Percentiles rank a stretch among this genome's conserved stretches.
Evolutionary conservation across 92 coral and sea anemone species (phyloP).

Genomic region (Virgularia gustaviana): DNA sequence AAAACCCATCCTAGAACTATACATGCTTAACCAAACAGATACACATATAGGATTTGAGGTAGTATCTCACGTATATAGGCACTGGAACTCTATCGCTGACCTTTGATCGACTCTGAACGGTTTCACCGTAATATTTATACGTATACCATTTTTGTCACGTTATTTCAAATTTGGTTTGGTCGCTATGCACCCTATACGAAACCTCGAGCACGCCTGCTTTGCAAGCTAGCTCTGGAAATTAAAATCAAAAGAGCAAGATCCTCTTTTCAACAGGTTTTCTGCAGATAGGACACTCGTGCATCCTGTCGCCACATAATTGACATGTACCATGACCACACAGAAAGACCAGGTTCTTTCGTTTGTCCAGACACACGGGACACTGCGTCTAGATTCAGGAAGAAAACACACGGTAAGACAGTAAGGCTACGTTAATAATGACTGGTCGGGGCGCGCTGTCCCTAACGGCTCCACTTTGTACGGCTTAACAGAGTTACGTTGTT

Average conservation of each 20-base stretch:
- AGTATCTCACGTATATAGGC: background rate
- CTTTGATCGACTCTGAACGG: too few relatives aligned
- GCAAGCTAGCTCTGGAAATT: background rate
- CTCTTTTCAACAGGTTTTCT: slow-evolving; percentile 90
- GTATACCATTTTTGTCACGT: too few relatives aligned
- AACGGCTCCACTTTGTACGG: background rate
- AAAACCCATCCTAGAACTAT: too few relatives aligned
- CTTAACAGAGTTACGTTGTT: background rate
- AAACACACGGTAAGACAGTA: too few relatives aligned
- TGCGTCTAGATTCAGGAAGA: slow-evolving; percentile 70
- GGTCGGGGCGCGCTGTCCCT: background rate
- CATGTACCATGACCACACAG: slow-evolving; percentile 98
- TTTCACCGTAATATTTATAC: too few relatives aligned
- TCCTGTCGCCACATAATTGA: slow-evolving; percentile 93
- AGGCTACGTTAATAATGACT: background rate
- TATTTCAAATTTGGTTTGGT: background rate
- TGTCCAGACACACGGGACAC: slow-evolving; percentile 98
- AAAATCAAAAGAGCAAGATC: slow-evolving; percentile 66
- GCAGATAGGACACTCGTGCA: slow-evolving; percentile 99
- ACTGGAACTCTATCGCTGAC: too few relatives aligned
- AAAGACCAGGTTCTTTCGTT: slow-evolving; percentile 90
- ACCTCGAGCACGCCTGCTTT: background rate
- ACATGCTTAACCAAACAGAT: too few relatives aligned
- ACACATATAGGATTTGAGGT: background rate
- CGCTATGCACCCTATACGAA: background rate